Base-by-base conservation (phyloP, 1,140 invertebrate species). In the Sogatella furcifera region DNA sequence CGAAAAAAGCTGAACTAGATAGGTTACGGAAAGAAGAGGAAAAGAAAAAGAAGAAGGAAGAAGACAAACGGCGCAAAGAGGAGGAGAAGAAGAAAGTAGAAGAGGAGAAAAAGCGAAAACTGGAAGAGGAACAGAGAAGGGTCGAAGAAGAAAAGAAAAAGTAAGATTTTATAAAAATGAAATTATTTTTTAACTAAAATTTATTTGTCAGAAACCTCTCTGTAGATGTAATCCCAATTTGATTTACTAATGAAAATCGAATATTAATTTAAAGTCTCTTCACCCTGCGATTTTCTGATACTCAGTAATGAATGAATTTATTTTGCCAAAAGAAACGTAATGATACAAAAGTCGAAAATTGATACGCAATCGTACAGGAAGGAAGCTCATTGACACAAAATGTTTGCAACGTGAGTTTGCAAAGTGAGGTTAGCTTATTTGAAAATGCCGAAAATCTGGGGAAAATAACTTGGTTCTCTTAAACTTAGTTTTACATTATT, bases 21-120 rank as follows among this genome's bases (percentile, higher is more conserved):
- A 59, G 52, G 59, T 21, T 58, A 53, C 62, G 62, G 34, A 64
- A 49, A 52, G 43, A 59, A 62, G 44, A 61, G 57, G 63, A 60
- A 41, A 54, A 65, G 55, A 34, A 28, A 28, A 28, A 62, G 69
- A 65, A 68, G 64, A 55, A 68, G 11, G 67, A 73, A 19, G 70
- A 72, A 24, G 77, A 74, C 31, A 57, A 72, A 15, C 73, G 69
- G 54, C 66, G 64, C 43, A 76, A 71, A 44, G 63, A 58, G 54
- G 63, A 55, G 41, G 60, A 34, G 44, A 64, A 66, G 52, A 62
- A 61, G 66, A 69, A 57, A 61, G 65, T 57, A 63, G 62, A 67
- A 64, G 64, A 66, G 64, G 64, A 56, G 55, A 58, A 62, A 64
- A 68, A 62, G 59, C 64, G 57, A 58, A 64, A 62, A 61, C 60